Base-by-base conservation (phyloP, 2,797 vertebrate species). In the Nannoperca obscura region DNA sequence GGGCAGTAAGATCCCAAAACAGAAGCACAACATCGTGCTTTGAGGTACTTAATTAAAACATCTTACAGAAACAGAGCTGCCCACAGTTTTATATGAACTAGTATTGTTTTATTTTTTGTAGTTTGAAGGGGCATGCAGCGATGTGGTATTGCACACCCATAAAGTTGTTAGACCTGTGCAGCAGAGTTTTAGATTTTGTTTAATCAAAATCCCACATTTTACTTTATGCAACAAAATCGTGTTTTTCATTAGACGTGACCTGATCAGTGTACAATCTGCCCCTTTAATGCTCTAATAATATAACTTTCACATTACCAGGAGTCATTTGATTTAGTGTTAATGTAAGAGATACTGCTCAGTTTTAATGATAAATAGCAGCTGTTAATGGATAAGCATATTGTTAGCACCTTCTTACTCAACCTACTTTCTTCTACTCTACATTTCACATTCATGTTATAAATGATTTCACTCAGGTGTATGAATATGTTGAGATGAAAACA, bases 1-100 rank as follows among this genome's bases (percentile, higher is more conserved):
- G 44, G 83, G 85, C 85, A 80, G 78, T 70, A 80, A 46, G 36
- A 70, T 65, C 61, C 27, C 24, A 38, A 67, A 74, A 36, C 55
- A 73, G 30, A 54, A 27, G 24, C 68, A 20, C 11, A 74, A 19
- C n/a, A 57, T 67, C 6, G 60, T 42, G 30, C 30, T 36, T 63
- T n/a, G 46, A 66, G 22, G 46, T 58, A n/a, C 52, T 20, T 55
- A 2, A 9, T 2, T 9, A 52, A 6, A 2, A 55, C 34, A 9
- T 19, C 24, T 34, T 10, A 52, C 32, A 70, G 67, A 64, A 62
- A 62, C 63, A 62, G 13, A 58, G 20, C 40, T 55, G 11, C 15
- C 3, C 12, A 36, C 46, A 20, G 40, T 14, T 74, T 52, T 30
- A 17, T 38, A 22, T 44, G 10, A 55, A 42, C n/a, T 34, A 42